Evolutionary conservation across 92 coral and sea anemone genomes (phyloP), one percentile per base, ranked within the genome.

Genomic region (Porites cylindrica): DNA sequence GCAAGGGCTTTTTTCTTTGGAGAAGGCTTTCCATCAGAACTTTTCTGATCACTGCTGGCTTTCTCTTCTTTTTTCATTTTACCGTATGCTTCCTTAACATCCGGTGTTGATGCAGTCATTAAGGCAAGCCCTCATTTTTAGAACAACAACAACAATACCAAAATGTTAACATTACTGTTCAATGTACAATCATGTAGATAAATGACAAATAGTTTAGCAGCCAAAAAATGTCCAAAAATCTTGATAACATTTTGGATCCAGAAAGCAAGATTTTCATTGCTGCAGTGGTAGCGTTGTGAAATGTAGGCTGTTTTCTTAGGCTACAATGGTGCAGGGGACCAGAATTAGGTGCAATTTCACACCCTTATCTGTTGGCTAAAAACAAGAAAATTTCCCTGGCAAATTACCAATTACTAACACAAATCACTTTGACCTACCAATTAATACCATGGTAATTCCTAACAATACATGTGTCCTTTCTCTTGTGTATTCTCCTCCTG

Each of bases 401-500:
- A 7, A 54, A 54, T 54, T 56, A 56, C 4, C 61, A 10, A 56
- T 56, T 14, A 56, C 11, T 4, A 12, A 66, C n/a, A n/a, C 2
- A 16, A 10, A 32, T 70, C 58, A 13, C 23, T 7, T 50, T n/a
- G 71, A 83, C 95, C 70, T 72, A 95, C 99, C 98, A 24, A 96
- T 95, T 11, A 95, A 75, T 17, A 86, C 85, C 99, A 96, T 96
- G 11, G 93, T 74, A 54, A 96, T 72, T 0, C 82, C 95, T 77
- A 95, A 59, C 53, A 96, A 70, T 14, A 95, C 75, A 78, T 95
- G 94, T 0, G 99, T 96, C 78, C 97, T 90, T 88, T 96, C 99
- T 47, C 99, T 86, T 24, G 99, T 95, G 73, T 91, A 91, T 63
- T 90, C 98, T 51, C 99, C 99, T n/a, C 99, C 99, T 6, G 99